Base-by-base conservation (phyloP, 2,888 invertebrate genomes). In the Seira ritae region DNA sequence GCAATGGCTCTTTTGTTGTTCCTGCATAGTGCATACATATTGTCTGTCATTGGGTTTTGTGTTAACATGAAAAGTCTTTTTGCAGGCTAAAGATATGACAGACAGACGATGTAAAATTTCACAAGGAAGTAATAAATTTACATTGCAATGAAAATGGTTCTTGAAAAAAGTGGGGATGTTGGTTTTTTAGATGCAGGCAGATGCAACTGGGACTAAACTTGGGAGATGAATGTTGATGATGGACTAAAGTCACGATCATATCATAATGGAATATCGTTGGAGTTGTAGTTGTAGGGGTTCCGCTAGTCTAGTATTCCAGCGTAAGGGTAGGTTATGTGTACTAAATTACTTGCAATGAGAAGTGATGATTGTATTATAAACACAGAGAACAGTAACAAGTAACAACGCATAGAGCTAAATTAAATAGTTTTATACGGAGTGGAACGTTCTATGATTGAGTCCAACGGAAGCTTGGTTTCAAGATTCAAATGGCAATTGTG, bases 241-340 rank as follows among this genome's bases (percentile, higher is more conserved):
- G 2, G 1, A 50, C 17, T n/a, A n/a, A n/a, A n/a, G n/a, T n/a
- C n/a, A n/a, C n/a, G n/a, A 50, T 50, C 6, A n/a, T 50, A 50
- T 50, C 12, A 50, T n/a, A 15, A 50, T 50, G 50, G 15, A 50
- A n/a, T 12, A 50, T 50, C 1, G 12, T 50, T 2, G 17, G 50
- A 50, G 50, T 50, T 31, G 31, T n/a, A n/a, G n/a, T n/a, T n/a
- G 31, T 31, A n/a, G 31, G 31, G 31, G 31, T 31, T 31, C 31
- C 6, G 50, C n/a, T n/a, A n/a, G n/a, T n/a, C n/a, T n/a, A n/a
- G n/a, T n/a, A n/a, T n/a, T n/a, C n/a, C n/a, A 86, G 82, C 84
- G 86, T 84, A 84, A 84, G 86, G 86, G 86, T 86, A 86, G 86
- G 86, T 86, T 86, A 86, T 68, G 50, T 15, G 50, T 50, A n/a